phyloP scores from a whole-genome alignment of 2,797 vertebrate species.

The Danio tinwini region DNA sequence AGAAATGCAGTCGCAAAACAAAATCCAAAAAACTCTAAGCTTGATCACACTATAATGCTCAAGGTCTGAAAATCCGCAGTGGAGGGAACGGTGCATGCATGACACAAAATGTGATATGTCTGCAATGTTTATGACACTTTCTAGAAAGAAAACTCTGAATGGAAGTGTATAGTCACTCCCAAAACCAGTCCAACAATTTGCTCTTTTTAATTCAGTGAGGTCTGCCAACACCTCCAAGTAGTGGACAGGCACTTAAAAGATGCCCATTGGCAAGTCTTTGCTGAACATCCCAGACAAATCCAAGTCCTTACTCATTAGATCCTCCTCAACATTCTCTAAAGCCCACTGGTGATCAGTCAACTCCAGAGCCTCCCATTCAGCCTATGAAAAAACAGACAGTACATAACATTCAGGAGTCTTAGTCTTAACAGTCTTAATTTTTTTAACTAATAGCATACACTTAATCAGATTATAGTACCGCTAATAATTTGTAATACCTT shows the following conservation, averaged over 20 bases:
- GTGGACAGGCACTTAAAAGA: conserved; percentile 82
- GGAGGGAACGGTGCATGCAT: conserved; percentile 50
- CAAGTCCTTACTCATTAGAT: conserved; percentile 95
- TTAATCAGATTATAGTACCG: background rate
- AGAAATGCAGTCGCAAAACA: background rate
- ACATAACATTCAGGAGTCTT: background rate
- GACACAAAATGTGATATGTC: conserved; percentile 42
- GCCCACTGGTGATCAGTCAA: conserved; percentile 98
- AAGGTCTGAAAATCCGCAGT: background rate
- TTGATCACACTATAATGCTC: background rate
- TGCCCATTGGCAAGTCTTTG: conserved; percentile 93
- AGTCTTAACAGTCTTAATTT: background rate
- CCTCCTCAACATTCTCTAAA: conserved; percentile 94
- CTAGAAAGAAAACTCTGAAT: conserved; percentile 10
- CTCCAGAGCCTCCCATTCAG: conserved; percentile 97
- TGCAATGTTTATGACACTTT: conserved; percentile 47
- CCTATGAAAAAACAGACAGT: conserved; percentile 75
- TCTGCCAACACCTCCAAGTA: conserved; percentile 48
- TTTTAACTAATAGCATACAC: background rate
- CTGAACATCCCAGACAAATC: conserved; percentile 98
- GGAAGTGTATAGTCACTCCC: conserved; percentile 15
- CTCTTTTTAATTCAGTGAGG: background rate
- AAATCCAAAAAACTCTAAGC: conserved; percentile 11
- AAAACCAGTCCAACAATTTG: conserved; percentile 39
- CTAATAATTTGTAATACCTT: conserved; percentile 81